A percentile compares a stretch with the other conserved stretches of the same genome.
Conservation (phyloP, 2,888 invertebrate genomes). For the Vannuccia rotundouncinata region DNA sequence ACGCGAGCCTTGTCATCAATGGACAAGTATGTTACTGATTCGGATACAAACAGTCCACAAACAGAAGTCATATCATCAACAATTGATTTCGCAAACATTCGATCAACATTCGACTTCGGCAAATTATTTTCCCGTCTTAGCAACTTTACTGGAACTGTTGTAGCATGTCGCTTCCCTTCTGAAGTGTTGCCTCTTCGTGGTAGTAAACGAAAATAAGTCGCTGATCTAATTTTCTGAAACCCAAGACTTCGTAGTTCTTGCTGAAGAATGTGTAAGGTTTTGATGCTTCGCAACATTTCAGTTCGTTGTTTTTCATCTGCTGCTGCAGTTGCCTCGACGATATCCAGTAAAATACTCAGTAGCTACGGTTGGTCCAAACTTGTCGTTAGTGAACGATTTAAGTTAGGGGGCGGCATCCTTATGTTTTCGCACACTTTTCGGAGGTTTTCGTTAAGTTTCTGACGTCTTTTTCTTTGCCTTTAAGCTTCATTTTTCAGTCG, state of each 20-base stretch:
- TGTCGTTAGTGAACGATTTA: conserved; percentile 23
- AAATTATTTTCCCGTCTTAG: conserved; percentile 37
- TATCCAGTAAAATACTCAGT: conserved; percentile 14
- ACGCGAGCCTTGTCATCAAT: conserved; percentile 46
- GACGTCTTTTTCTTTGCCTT: background rate
- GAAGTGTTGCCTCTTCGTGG: conserved; percentile 31
- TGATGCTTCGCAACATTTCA: conserved; percentile 31
- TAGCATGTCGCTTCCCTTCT: conserved; percentile 33
- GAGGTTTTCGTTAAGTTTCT: background rate
- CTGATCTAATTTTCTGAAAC: conserved; percentile 30
- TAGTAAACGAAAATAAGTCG: conserved; percentile 35
- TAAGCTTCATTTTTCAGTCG: background rate
- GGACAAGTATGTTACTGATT: conserved; percentile 40
- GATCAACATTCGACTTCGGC: conserved; percentile 44
- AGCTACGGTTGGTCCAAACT: conserved; percentile 30
- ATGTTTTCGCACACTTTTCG: conserved; percentile 1
- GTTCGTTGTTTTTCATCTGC: conserved; percentile 34
- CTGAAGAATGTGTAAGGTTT: conserved; percentile 28
- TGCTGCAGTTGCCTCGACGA: conserved; percentile 25
- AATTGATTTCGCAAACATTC: conserved; percentile 44
- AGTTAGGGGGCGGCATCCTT: background rate
- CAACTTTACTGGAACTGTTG: conserved; percentile 41
- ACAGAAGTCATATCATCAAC: conserved; percentile 44
- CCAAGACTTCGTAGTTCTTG: conserved; percentile 9
- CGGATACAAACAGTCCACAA: conserved; percentile 45